Evolutionary conservation across 1,140 invertebrate species (phyloP), one percentile per base, ranked within the genome.

Genomic region (Trichogramma pretiosum): DNA sequence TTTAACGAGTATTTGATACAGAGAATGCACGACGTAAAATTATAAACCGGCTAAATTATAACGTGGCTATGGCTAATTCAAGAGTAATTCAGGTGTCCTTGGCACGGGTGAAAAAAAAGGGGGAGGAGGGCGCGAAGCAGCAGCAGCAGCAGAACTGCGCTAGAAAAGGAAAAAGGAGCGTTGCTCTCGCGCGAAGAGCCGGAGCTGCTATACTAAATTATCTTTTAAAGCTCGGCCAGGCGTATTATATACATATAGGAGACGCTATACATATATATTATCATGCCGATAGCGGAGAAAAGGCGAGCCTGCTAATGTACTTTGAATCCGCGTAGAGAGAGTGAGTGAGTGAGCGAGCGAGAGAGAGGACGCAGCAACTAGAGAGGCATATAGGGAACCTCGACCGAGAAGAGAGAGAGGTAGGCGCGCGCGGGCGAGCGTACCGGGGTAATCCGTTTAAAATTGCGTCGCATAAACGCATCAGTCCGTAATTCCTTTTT

Each of bases 311-410:
- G 56, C 58, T 57, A 58, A 61, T 58, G 57, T 45, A 57, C 51
- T 56, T 56, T 56, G 55, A 59, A 61, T 59, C 52, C 50, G 34
- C n/a, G n/a, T n/a, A n/a, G n/a, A n/a, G n/a, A n/a, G n/a, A n/a
- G n/a, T n/a, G n/a, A n/a, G n/a, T n/a, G n/a, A n/a, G n/a, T n/a
- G n/a, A n/a, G n/a, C n/a, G n/a, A n/a, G n/a, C n/a, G n/a, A n/a
- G n/a, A n/a, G n/a, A n/a, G n/a, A n/a, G n/a, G n/a, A n/a, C n/a
- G n/a, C n/a, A n/a, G n/a, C n/a, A n/a, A n/a, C n/a, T n/a, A n/a
- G n/a, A n/a, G n/a, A n/a, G n/a, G n/a, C n/a, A n/a, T n/a, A n/a
- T n/a, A n/a, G n/a, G n/a, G n/a, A n/a, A n/a, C n/a, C n/a, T n/a
- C n/a, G n/a, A n/a, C n/a, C n/a, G n/a, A n/a, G n/a, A n/a, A n/a